A percentile compares a stretch with the other conserved stretches of the same genome.
Evolutionary conservation across 2,113 vertebrate genomes (phyloP).

Genomic region (Heterotilapia buettikoferi): DNA sequence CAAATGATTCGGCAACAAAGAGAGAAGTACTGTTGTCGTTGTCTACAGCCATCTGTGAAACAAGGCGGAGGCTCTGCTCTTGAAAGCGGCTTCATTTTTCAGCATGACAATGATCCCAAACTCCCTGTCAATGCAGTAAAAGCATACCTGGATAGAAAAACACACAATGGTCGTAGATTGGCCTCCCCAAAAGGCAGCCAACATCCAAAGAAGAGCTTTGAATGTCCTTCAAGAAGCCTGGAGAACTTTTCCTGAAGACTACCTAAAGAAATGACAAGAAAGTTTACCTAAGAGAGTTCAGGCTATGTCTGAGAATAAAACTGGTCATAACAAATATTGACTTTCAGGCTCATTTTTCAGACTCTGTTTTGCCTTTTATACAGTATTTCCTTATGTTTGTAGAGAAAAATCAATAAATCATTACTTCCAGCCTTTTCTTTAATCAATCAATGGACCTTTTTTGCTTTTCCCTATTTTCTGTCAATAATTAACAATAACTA

Average conservation of each 20-base stretch:
- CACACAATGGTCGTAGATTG: fast-evolving
- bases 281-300: neutral
- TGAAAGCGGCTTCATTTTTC: neutral
- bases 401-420: neutral
- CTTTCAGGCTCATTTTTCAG: neutral
- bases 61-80: neutral
- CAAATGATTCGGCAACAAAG: neutral
- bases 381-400: neutral
- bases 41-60: neutral
- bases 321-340: neutral
- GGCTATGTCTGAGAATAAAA: neutral
- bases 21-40: neutral
- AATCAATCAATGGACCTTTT: neutral
- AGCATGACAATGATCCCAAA: neutral
- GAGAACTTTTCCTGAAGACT: neutral
- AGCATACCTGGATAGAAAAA: neutral
- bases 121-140: neutral
- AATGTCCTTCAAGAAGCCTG: neutral
- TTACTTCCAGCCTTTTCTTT: neutral
- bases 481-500: neutral
- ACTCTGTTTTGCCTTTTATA: neutral
- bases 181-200: neutral
- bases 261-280: neutral
- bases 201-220: neutral
- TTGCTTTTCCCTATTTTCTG: neutral